A percentile compares a stretch with the other conserved stretches of the same genome.
Conservation (phyloP, 1,140 invertebrate species). For the Arctopsyche grandis region DNA sequence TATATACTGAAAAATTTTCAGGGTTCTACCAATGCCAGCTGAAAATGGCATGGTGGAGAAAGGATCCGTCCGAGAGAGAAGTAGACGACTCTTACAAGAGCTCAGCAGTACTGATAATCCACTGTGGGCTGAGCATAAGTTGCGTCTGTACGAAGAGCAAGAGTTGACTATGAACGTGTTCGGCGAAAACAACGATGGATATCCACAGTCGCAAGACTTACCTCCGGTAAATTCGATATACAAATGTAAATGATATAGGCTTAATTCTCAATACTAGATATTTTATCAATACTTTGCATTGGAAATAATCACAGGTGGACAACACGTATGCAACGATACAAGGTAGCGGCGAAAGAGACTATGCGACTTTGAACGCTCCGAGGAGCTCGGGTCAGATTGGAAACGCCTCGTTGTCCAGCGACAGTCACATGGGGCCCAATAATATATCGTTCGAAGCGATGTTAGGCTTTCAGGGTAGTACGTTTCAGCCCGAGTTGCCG, state of each 20-base stretch:
- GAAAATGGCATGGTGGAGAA: slow-evolving; percentile 60
- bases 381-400: slow-evolving; percentile 21
- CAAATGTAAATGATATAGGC: background rate
- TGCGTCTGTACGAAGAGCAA: slow-evolving; percentile 92
- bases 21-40: slow-evolving; percentile 74
- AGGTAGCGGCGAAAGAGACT: slow-evolving; percentile 59
- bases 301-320: slow-evolving; percentile 64
- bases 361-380: slow-evolving; percentile 61
- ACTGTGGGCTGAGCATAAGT: slow-evolving; percentile 91
- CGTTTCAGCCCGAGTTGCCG: slow-evolving; percentile 51
- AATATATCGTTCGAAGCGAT: slow-evolving; percentile 60
- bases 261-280: background rate
- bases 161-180: slow-evolving; percentile 94
- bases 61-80: slow-evolving; percentile 50
- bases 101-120: slow-evolving; percentile 91
- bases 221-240: slow-evolving; percentile 66
- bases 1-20: slow-evolving; percentile 55
- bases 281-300: no score
- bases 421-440: slow-evolving; percentile 10
- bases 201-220: slow-evolving; percentile 65
- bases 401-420: background rate
- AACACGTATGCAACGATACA: slow-evolving; percentile 91
- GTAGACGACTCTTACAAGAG: slow-evolving; percentile 81
- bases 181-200: slow-evolving; percentile 73
- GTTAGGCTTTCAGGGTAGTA: slow-evolving; percentile 56